Conservation (phyloP, 2,113 vertebrate genomes). For the Brachypodius melanocephalos region DNA sequence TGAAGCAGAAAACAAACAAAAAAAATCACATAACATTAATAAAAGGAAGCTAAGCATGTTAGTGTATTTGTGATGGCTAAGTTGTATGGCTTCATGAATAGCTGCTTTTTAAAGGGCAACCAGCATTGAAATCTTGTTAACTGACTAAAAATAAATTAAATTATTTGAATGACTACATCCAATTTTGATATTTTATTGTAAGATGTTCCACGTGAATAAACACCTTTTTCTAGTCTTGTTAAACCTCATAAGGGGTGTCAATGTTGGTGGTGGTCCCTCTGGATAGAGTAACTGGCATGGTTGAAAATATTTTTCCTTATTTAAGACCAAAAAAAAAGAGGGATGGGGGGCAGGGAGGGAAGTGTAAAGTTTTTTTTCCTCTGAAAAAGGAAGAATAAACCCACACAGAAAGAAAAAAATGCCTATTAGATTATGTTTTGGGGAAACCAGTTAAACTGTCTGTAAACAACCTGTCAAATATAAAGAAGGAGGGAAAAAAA, state of each 20-base stretch:
- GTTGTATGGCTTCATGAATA: neutral
- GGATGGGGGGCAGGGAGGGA: too few relatives aligned
- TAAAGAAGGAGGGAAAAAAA: neutral
- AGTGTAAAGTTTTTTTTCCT: neutral
- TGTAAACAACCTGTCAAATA: neutral
- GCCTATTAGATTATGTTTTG: neutral
- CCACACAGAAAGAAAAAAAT: neutral
- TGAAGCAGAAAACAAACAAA: neutral
- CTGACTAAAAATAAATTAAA: neutral
- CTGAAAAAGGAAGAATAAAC: neutral
- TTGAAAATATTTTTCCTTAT: neutral
- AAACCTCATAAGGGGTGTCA: neutral
- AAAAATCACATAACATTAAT: neutral
- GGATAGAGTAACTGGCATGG: neutral
- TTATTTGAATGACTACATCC: neutral
- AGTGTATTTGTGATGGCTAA: neutral
- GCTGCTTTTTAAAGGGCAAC: conserved; percentile 10
- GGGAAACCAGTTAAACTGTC: neutral
- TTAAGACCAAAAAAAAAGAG: neutral
- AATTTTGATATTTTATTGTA: neutral
- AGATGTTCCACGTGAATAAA: neutral
- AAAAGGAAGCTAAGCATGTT: conserved; percentile 5
- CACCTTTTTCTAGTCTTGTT: neutral
- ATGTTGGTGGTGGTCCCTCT: neutral
- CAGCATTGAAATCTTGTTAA: neutral